phyloP scores from a whole-genome alignment of 30 jellyfish, hydroid and myxozoan species.

The Hydra vulgaris region DNA sequence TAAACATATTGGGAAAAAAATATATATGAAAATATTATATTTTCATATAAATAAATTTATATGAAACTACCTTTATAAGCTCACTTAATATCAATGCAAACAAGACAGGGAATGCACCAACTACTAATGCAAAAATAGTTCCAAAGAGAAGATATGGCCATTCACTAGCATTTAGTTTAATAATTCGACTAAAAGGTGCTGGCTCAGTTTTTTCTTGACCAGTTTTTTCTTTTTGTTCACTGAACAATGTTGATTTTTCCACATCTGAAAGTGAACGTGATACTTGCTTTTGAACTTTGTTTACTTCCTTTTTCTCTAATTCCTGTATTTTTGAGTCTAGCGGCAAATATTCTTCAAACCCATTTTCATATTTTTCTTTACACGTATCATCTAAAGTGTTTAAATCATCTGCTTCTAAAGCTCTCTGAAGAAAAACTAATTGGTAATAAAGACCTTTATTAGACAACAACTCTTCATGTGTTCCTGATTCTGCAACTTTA shows the following conservation, averaged over 20 bases:
- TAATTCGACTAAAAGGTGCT: slow-evolving; percentile 57
- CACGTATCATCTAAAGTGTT: background rate
- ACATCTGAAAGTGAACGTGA: slow-evolving; percentile 27
- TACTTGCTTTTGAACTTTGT: slow-evolving; percentile 37
- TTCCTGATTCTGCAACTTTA: slow-evolving; percentile 64
- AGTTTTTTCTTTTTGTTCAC: slow-evolving; percentile 44
- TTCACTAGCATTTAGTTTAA: slow-evolving; percentile 47
- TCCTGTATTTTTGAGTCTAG: slow-evolving; percentile 61
- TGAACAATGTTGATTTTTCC: background rate
- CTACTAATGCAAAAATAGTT: slow-evolving; percentile 46
- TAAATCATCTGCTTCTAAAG: slow-evolving; percentile 39
- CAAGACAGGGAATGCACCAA: slow-evolving; percentile 91
- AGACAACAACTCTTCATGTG: slow-evolving; percentile 59
- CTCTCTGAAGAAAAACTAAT: slow-evolving; percentile 77
- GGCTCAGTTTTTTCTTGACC: slow-evolving; percentile 49
- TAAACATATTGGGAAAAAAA: too few relatives aligned
- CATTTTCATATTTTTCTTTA: background rate
- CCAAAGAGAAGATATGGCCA: slow-evolving; percentile 61
- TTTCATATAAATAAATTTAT: too few relatives aligned
- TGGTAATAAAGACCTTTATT: slow-evolving; percentile 67
- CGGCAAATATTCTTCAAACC: too few relatives aligned
- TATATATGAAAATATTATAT: too few relatives aligned
- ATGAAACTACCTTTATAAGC: slow-evolving; percentile 70
- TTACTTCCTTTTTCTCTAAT: background rate
- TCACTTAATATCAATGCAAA: slow-evolving; percentile 89